phyloP scores from a whole-genome alignment of 2,888 invertebrate species.

The Netelia virgata region DNA sequence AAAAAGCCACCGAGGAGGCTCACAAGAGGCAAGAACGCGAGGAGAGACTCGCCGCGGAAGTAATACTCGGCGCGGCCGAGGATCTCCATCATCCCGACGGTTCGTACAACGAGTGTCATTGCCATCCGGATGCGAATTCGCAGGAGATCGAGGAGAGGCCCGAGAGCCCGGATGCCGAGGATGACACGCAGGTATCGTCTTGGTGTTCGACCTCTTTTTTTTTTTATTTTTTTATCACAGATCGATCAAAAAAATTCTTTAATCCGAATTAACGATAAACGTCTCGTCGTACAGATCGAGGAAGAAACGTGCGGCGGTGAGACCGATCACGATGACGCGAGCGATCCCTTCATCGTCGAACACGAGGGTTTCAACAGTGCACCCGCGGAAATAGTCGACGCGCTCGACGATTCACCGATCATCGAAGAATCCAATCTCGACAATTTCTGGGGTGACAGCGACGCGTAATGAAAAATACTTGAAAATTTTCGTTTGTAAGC shows the following conservation, averaged over 20 bases:
- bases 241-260: not conserved
- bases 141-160: constrained; percentile 80
- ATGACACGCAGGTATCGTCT: constrained; percentile 78
- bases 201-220: not conserved
- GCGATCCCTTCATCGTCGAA: constrained; percentile 69
- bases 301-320: constrained; percentile 67
- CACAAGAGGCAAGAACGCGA: constrained; percentile 88
- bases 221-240: not conserved
- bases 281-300: constrained; percentile 59
- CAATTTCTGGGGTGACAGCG: constrained; percentile 73
- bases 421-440: constrained; percentile 73
- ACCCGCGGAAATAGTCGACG: constrained; percentile 63
- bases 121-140: constrained; percentile 74
- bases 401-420: constrained; percentile 65
- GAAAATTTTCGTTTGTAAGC: not conserved
- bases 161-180: constrained; percentile 78
- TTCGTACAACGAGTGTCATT: constrained; percentile 74
- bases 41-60: constrained; percentile 88
- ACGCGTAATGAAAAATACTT: constrained; percentile 69
- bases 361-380: constrained; percentile 71
- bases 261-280: not conserved
- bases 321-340: constrained; percentile 70
- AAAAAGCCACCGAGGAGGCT: constrained; percentile 86
- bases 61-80: constrained; percentile 64
- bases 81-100: constrained; percentile 71